Evolutionary conservation across 2,113 vertebrate genomes (phyloP), one percentile per base, ranked within the genome.

Genomic region (Mirounga angustirostris): DNA sequence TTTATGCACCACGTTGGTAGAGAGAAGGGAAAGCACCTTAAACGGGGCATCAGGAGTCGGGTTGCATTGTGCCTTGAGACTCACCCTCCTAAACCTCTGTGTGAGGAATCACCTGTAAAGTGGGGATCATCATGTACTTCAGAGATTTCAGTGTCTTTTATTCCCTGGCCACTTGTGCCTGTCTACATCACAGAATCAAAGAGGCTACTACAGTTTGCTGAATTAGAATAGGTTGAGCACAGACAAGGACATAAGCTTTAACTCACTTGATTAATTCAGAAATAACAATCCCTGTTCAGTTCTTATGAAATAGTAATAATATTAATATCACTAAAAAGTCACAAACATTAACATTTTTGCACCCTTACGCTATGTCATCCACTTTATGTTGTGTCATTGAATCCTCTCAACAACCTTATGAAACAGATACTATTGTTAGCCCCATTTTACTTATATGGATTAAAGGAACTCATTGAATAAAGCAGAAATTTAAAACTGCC

Each of bases 31-130:
- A 40, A 61, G 13, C 14, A 11, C 18, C 16, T 69, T 69, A 43
- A 30, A 24, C 16, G 52, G 14, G 36, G 11, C 2, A 2, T 26
- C 3, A 9, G 13, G 22, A 76, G 7, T n/a, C 0, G 0, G n/a
- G 7, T 13, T 69, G 12, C 13, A 4, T 0, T 43, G 15, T 69
- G 30, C 36, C 54, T 69, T 83, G 16, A 69, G 19, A n/a, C 8
- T 88, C 2, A 5, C 33, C 22, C 3, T 91, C 16, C 36, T 28
- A 26, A 33, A 33, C 18, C 40, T 83, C 59, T 50, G 12, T n/a
- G 3, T 40, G 40, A 40, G 40, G 40, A 40, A 40, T 40, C 87
- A 61, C 78, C 52, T 87, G 3, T 89, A 46, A 74, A 63, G 80
- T 28, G 21, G 24, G 24, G 2, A 50, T 33, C 21, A 61, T 33